Evolutionary conservation across 1,140 invertebrate species (phyloP).

Genomic region (Metopolophium dirhodum): DNA sequence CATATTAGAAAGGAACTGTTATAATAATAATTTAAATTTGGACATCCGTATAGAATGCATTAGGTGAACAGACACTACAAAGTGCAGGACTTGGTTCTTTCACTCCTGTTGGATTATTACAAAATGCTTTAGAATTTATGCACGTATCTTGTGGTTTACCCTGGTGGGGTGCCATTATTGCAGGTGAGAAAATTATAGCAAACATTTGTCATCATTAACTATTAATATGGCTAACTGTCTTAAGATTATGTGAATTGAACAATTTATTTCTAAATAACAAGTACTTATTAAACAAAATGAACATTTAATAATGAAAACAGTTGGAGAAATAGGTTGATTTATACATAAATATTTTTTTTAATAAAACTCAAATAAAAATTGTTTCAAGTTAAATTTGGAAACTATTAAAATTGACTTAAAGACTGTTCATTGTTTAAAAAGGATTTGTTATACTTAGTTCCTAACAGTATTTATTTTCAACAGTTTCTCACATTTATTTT

Average conservation of each 20-base stretch:
- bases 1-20: not conserved
- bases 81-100: conserved; percentile 82
- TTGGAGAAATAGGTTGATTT: not conserved
- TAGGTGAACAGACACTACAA: conserved; percentile 77
- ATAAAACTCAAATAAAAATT: not conserved
- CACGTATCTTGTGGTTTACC: conserved; percentile 80
- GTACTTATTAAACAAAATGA: not conserved
- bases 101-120: conserved; percentile 79
- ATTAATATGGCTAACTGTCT: no score
- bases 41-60: conserved; percentile 52
- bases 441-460: not conserved
- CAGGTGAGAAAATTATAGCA: conserved; percentile 65
- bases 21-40: not conserved
- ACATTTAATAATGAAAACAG: not conserved
- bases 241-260: no score
- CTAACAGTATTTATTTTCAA: not conserved
- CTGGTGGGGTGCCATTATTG: conserved; percentile 87
- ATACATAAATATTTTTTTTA: not conserved
- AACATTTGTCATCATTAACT: no score
- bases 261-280: no score
- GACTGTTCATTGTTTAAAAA: not conserved
- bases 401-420: not conserved
- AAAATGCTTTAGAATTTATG: conserved; percentile 80
- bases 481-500: not conserved
- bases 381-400: not conserved